Percentiles rank a stretch among this genome's conserved stretches.
phyloP scores from a whole-genome alignment of 2,888 invertebrate genomes.

The Anarsia innoxiella region DNA sequence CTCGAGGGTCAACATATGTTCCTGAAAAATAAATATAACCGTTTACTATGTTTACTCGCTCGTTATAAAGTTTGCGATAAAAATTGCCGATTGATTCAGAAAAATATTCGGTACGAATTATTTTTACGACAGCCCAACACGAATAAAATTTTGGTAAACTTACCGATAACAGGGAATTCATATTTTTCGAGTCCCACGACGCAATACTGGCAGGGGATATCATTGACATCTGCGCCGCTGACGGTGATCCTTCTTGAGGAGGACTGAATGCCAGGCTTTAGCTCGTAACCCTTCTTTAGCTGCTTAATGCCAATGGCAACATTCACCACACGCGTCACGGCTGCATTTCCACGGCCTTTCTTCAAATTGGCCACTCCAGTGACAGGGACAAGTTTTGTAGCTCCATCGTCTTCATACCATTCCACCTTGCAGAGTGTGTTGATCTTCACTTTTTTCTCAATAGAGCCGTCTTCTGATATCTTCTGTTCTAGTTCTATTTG shows the following conservation, averaged over 20 bases:
- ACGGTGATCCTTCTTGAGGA: constrained; percentile 78
- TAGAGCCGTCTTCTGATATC: constrained; percentile 54
- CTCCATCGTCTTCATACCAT: constrained; percentile 79
- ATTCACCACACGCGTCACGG: constrained; percentile 71
- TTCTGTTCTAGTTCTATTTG: constrained; percentile 66
- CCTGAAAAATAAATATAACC: constrained; percentile 61
- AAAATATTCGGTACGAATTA: too few relatives aligned
- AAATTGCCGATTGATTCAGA: too few relatives aligned
- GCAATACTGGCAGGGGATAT: constrained; percentile 80
- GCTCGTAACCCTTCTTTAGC: constrained; percentile 74
- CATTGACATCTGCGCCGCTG: constrained; percentile 75
- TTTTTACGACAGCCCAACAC: too few relatives aligned
- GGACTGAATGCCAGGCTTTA: constrained; percentile 79
- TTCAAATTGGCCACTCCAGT: constrained; percentile 74
- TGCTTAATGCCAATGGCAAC: constrained; percentile 74
- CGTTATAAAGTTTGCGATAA: too few relatives aligned
- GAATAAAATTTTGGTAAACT: constrained; percentile 24
- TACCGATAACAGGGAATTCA: constrained; percentile 82
- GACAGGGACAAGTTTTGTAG: constrained; percentile 75
- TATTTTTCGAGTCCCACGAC: constrained; percentile 79
- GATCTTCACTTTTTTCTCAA: constrained; percentile 78
- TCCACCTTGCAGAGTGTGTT: constrained; percentile 79
- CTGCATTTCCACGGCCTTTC: constrained; percentile 69
- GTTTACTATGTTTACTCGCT: too few relatives aligned
- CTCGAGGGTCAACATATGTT: constrained; percentile 82